phyloP scores from a whole-genome alignment of 92 coral and sea anemone genomes.

The Porites evermanni region DNA sequence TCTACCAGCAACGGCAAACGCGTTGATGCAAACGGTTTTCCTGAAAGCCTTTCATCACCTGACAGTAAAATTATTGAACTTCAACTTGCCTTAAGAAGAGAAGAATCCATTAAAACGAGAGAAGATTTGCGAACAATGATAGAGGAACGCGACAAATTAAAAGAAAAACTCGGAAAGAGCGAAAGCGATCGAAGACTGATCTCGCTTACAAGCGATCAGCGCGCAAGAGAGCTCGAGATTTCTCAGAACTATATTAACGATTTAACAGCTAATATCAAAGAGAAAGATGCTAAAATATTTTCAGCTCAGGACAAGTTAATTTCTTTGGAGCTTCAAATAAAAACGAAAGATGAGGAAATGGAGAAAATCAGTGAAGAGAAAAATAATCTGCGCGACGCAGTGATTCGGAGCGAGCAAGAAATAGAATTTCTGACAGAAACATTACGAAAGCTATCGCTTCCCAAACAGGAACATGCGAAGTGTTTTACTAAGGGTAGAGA shows the following conservation, averaged over 20 bases:
- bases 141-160: conserved; percentile 65
- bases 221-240: conserved; percentile 70
- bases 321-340: conserved; percentile 51
- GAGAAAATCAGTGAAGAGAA: conserved; percentile 52
- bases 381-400: conserved; percentile 52
- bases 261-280: conserved; percentile 45
- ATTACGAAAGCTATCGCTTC: conserved; percentile 35
- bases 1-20: conserved; percentile 8
- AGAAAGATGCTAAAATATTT: conserved; percentile 47
- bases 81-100: conserved; percentile 67
- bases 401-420: conserved; percentile 66
- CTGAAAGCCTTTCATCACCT: conserved; percentile 22
- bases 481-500: not conserved
- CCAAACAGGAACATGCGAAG: conserved; percentile 4
- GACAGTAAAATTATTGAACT: conserved; percentile 47
- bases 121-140: conserved; percentile 56
- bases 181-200: conserved; percentile 61
- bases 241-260: conserved; percentile 49
- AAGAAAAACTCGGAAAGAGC: conserved; percentile 46
- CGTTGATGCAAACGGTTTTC: conserved; percentile 15
- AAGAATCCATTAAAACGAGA: conserved; percentile 72
- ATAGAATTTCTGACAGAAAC: conserved; percentile 43
- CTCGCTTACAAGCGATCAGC: conserved; percentile 58
- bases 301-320: conserved; percentile 44
- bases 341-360: conserved; percentile 49